phyloP scores from a whole-genome alignment of 2,797 vertebrate species.

The Gila robusta region DNA sequence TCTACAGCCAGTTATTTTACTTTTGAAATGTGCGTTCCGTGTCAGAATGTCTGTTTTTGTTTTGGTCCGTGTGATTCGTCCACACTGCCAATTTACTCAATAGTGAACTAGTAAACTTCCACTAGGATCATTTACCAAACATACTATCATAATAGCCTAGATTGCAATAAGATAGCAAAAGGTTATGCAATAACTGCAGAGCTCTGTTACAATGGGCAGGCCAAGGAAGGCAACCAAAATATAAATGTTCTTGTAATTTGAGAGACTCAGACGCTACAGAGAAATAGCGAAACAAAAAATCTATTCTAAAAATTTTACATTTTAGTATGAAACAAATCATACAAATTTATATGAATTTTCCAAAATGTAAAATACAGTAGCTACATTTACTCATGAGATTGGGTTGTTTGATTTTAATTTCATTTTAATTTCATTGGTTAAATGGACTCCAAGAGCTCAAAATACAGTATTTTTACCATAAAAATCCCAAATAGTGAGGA shows the following conservation, averaged over 20 bases:
- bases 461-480: not conserved
- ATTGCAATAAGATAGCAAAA: constrained; percentile 17
- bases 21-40: too few species aligned
- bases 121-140: constrained; percentile 10
- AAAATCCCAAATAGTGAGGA: too few species aligned
- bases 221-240: constrained; percentile 11
- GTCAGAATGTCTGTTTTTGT: too few species aligned
- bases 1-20: too few species aligned
- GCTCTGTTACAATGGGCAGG: not conserved
- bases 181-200: not conserved
- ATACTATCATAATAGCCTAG: not conserved
- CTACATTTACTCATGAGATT: not conserved
- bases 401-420: too few species aligned
- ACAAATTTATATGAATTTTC: not conserved
- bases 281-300: constrained; percentile 25
- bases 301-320: not conserved
- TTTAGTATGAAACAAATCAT: not conserved
- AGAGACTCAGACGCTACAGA: not conserved
- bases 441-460: too few species aligned
- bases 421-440: too few species aligned
- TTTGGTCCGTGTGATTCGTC: too few species aligned
- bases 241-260: constrained; percentile 15
- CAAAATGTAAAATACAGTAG: not conserved
- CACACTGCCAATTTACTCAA: too few species aligned
- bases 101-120: too few species aligned